A percentile compares a stretch with the other conserved stretches of the same genome.
Conservation (phyloP, 2,888 invertebrate species). For the Epiblema foenella region DNA sequence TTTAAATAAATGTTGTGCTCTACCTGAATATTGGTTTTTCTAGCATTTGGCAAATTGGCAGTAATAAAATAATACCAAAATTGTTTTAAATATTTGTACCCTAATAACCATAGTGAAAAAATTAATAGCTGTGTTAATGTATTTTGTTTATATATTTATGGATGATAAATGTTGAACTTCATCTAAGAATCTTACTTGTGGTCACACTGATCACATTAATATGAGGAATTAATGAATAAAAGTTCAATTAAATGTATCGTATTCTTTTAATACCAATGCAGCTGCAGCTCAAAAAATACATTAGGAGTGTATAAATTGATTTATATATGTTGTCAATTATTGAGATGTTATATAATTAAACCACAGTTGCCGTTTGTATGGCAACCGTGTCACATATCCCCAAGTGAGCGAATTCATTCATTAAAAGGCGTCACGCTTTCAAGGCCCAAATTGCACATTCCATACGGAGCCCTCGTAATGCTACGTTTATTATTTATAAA, state of each 20-base stretch:
- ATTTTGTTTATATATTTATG: neutral
- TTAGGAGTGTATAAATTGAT: neutral
- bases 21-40: neutral
- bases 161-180: neutral
- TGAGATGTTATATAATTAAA: neutral
- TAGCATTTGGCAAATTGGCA: no score
- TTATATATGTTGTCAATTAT: neutral
- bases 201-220: no score
- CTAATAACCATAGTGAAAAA: no score
- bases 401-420: slow-evolving; percentile 55
- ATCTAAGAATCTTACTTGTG: neutral
- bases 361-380: slow-evolving; percentile 28
- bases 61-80: no score
- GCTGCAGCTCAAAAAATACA: no score
- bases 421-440: slow-evolving; percentile 49
- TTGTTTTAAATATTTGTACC: no score
- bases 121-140: neutral
- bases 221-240: neutral
- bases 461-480: slow-evolving; percentile 48
- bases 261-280: no score
- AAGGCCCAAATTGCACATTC: slow-evolving; percentile 47
- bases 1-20: neutral
- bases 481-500: slow-evolving; percentile 57
- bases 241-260: no score
- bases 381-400: slow-evolving; percentile 26